These are phyloP conservation scores for Chlamydotis undulata DNA, from an alignment of 2,113 vertebrate genomes.

Conservation along the genomic window DNA sequence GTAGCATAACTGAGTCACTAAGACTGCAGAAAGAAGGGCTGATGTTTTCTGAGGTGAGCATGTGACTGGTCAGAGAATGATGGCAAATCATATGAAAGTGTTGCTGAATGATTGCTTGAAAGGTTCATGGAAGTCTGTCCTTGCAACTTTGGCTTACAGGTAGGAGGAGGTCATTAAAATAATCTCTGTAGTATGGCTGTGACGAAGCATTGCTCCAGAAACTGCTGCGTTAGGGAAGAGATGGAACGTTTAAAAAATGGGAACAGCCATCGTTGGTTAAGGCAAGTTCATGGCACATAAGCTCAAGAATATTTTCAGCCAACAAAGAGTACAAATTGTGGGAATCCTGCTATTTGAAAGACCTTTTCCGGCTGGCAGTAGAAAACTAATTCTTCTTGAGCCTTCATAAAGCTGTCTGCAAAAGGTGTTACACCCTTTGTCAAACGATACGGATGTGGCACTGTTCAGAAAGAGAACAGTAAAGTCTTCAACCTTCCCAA, in stretches of 20 bases:
- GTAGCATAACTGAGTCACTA: not conserved
- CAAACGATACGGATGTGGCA: fast-evolving
- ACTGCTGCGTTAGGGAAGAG: not conserved
- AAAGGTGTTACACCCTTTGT: not conserved
- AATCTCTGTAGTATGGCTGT: not conserved
- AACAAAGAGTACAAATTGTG: not conserved
- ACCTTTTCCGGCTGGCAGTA: not conserved
- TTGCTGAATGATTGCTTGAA: not conserved
- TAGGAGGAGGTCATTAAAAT: not conserved
- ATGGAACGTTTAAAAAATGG: not conserved
- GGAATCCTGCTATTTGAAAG: not conserved
- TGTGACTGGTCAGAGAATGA: not conserved
- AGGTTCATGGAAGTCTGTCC: not conserved
- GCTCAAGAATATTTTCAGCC: not conserved
- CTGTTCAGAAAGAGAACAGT: not conserved
- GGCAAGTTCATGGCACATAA: not conserved
- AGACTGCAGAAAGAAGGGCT: not conserved
- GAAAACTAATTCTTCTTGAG: not conserved
- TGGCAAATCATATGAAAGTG: not conserved
- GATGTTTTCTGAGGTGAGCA: not conserved
- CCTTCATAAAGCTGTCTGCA: not conserved
- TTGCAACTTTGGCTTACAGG: not conserved
- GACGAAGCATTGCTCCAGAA: not conserved
- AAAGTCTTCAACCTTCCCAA: not conserved
- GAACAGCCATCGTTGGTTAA: fast-evolving